Base-by-base conservation (phyloP, 2,797 vertebrate species). In the Odontamblyopus rebecca region DNA sequence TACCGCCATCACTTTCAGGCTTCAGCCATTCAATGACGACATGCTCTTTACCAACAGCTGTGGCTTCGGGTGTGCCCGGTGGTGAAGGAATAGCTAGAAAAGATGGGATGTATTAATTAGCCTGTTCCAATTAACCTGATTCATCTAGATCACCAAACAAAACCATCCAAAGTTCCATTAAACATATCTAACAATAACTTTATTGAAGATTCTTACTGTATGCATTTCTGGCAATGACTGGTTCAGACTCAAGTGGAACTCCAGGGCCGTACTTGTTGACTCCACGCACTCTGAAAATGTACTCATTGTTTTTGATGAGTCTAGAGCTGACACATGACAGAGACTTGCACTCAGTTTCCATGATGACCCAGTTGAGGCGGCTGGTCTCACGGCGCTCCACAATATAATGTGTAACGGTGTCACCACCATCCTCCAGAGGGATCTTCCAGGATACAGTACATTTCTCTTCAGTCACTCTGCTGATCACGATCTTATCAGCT, bases 241-340 rank as follows among this genome's bases (percentile, higher is more conserved):
- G 85, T 41, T 96, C 95, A 15, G 98, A 94, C 89, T 99, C 97
- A 79, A 94, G 87, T 70, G 97, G 94, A 76, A 98, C 95, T 83
- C 98, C 98, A 54, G 93, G 80, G 68, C 98, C 98, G 0, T 95
- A 99, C 86, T 98, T 99, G 90, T 99, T 99, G 80, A 98, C 96
- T 81, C 95, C 97, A 87, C 96, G 94, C 71, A 99, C 95, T 89
- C 98, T 95, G 95, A 99, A 99, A 85, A 98, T 87, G 65, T 99
- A 99, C 86, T 99, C 98, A 0, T 99, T 99, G 91, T 95, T 96
- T 90, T 98, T 99, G 85, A 99, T 99, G 71, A 99, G 93, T 79
- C 94, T 95, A 80, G 93, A 93, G 85, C 96, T 97, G 68, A 97
- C 96, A 30, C 94, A 94, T 26, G 98, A 98, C 71, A 98, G 89